phyloP scores from a whole-genome alignment of 2,888 invertebrate genomes.

The Alcis repandata region DNA sequence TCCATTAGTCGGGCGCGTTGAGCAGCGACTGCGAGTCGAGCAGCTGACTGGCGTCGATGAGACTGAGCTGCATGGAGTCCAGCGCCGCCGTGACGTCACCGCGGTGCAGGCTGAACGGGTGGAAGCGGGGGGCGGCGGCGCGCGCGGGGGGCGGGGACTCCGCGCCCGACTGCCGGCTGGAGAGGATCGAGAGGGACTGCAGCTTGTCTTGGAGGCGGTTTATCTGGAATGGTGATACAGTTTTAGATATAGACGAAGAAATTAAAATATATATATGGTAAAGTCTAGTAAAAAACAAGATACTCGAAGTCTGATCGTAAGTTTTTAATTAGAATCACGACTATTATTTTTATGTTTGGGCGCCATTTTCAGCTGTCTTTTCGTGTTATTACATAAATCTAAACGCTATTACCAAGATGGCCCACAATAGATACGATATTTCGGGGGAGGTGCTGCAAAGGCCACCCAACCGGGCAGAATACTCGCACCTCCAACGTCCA shows the following conservation, averaged over 20 bases:
- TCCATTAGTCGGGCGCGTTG: conserved; percentile 88
- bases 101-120: conserved; percentile 73
- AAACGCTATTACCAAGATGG: no score
- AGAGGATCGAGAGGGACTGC: conserved; percentile 68
- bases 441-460: no score
- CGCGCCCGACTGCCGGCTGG: conserved; percentile 63
- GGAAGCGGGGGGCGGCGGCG: conserved; percentile 71
- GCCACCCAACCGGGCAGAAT: no score
- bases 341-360: no score
- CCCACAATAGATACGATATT: no score
- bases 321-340: no score
- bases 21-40: conserved; percentile 90
- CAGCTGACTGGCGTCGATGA: conserved; percentile 87
- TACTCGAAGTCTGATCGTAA: no score
- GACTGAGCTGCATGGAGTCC: conserved; percentile 85
- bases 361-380: no score
- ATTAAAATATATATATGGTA: no score
- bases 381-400: no score
- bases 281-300: no score
- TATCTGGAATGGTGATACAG: conserved; percentile 59
- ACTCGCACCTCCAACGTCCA: no score
- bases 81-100: conserved; percentile 53
- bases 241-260: not conserved
- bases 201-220: conserved; percentile 73
- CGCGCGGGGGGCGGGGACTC: conserved; percentile 41